Conservation (phyloP, 2,797 vertebrate genomes). For the Myotis pilosus region DNA sequence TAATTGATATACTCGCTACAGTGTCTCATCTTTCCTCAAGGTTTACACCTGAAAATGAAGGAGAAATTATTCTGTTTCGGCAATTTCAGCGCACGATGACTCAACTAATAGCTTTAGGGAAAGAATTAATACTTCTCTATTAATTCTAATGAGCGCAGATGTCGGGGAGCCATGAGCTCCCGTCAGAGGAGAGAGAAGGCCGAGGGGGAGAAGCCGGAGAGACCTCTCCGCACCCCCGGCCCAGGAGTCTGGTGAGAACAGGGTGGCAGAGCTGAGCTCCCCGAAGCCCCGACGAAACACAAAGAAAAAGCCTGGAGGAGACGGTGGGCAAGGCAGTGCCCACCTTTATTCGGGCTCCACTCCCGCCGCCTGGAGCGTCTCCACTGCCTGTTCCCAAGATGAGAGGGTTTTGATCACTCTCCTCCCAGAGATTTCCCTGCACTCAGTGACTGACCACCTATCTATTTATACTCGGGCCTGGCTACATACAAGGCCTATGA, state of each 20-base stretch:
- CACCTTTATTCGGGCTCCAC: not conserved
- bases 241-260: no score
- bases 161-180: not conserved
- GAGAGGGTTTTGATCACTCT: not conserved
- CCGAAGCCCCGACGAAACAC: rapidly evolving
- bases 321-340: rapidly evolving
- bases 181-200: not conserved
- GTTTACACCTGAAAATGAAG: slow-evolving; percentile 13
- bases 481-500: not conserved
- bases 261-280: not conserved
- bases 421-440: not conserved
- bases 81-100: slow-evolving; percentile 1
- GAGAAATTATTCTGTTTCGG: slow-evolving; percentile 49
- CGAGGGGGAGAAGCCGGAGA: not conserved
- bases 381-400: not conserved
- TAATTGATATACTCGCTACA: not conserved
- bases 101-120: slow-evolving; percentile 58
- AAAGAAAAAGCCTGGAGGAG: not conserved
- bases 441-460: not conserved
- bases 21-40: slow-evolving; percentile 40
- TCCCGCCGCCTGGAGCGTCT: rapidly evolving
- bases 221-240: not conserved
- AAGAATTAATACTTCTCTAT: slow-evolving; percentile 47
- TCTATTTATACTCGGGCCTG: rapidly evolving
- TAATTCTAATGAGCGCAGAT: slow-evolving; percentile 40